Conservation (phyloP, 2,113 vertebrate genomes). For the Scatophagus argus region DNA sequence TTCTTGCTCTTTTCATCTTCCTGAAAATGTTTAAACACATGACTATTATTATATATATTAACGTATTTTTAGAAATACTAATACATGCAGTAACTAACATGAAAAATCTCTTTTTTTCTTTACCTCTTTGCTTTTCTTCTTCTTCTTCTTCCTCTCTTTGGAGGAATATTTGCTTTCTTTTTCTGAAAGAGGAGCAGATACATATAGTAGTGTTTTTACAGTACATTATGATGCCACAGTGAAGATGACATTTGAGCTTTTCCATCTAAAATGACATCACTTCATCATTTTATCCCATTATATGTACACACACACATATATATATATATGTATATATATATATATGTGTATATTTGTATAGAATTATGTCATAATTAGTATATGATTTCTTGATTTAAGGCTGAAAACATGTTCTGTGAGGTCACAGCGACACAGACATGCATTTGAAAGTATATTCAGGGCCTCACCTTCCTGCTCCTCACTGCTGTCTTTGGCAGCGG, state of each 20-base stretch:
- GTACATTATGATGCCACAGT: too few relatives aligned
- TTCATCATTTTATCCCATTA: too few relatives aligned
- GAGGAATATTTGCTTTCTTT: slow-evolving; percentile 85
- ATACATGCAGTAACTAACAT: not conserved
- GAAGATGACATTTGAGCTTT: too few relatives aligned
- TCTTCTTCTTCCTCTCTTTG: slow-evolving; percentile 94
- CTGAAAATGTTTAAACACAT: too few relatives aligned
- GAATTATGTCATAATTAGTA: too few relatives aligned
- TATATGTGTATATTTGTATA: too few relatives aligned
- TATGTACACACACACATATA: too few relatives aligned
- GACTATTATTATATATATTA: not conserved
- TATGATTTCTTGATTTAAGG: too few relatives aligned
- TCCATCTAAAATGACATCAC: too few relatives aligned
- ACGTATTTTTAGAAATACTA: not conserved
- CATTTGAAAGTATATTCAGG: accelerated
- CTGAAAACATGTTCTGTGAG: too few relatives aligned
- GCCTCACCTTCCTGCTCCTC: slow-evolving; percentile 88
- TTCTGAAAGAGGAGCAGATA: slow-evolving; percentile 78
- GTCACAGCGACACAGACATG: not conserved
- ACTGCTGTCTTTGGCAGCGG: slow-evolving; percentile 86
- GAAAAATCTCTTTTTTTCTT: too few relatives aligned
- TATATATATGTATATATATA: too few relatives aligned
- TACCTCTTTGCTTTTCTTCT: slow-evolving; percentile 95
- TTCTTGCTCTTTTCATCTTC: slow-evolving; percentile 93
- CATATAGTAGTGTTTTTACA: not conserved